A percentile compares a stretch with the other conserved stretches of the same genome.
phyloP scores from a whole-genome alignment of 2,797 vertebrate genomes.

The Dendrocincla tyrannina region DNA sequence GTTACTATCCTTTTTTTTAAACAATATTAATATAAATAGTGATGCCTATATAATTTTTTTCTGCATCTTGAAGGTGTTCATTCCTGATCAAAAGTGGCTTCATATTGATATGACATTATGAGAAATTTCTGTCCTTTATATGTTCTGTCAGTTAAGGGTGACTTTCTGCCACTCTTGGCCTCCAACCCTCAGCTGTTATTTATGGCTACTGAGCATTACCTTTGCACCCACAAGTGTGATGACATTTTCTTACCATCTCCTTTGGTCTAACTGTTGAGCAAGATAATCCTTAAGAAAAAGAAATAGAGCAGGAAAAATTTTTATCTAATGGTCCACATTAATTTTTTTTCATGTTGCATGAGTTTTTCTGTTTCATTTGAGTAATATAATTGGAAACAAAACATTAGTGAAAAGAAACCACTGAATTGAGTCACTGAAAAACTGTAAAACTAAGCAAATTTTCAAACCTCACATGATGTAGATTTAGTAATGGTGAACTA shows the following conservation, averaged over 20 bases:
- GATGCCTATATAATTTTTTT: not conserved
- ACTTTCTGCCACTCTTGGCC: not conserved
- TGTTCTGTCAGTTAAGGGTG: too few species aligned
- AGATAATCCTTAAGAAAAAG: not conserved
- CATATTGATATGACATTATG: rapidly evolving
- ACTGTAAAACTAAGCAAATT: not conserved
- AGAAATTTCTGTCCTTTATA: not conserved
- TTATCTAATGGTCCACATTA: not conserved
- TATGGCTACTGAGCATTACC: not conserved
- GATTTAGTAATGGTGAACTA: not conserved
- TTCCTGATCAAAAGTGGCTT: not conserved
- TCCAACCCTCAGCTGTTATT: not conserved
- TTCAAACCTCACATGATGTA: not conserved
- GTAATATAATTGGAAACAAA: not conserved
- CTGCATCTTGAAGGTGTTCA: not conserved
- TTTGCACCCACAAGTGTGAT: not conserved
- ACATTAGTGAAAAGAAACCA: not conserved
- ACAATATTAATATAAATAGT: not conserved
- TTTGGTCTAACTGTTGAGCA: not conserved
- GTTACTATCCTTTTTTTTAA: not conserved
- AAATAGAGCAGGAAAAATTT: not conserved
- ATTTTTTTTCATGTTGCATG: not conserved
- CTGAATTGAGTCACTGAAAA: not conserved
- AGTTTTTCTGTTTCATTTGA: not conserved
- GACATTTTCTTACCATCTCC: not conserved